phyloP scores from a whole-genome alignment of 1,140 invertebrate genomes.

The Diprion similis region DNA sequence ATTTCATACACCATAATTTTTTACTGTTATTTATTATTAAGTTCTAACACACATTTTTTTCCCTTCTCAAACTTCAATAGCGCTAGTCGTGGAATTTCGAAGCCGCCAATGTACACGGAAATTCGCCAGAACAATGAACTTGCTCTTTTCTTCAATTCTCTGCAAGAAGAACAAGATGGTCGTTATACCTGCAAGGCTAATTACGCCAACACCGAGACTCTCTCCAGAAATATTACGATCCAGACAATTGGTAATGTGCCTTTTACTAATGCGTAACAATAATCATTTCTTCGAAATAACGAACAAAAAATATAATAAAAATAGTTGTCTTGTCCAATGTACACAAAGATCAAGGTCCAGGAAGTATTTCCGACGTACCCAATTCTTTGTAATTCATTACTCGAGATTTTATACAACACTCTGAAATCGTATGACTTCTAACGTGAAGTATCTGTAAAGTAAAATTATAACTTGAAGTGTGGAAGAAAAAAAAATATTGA shows the following conservation, averaged over 20 bases:
- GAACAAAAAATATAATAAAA: neutral
- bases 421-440: too few species aligned
- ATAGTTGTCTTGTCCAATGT: neutral
- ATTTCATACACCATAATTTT: too few species aligned
- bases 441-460: neutral
- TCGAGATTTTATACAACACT: neutral
- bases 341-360: neutral
- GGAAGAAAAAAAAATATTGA: slow-evolving; percentile 17
- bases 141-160: slow-evolving; percentile 76
- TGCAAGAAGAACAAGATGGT: slow-evolving; percentile 79
- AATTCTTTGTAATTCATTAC: too few species aligned
- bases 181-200: slow-evolving; percentile 82
- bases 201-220: slow-evolving; percentile 72
- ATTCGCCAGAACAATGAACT: slow-evolving; percentile 65
- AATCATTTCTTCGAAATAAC: neutral
- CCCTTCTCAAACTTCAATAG: slow-evolving; percentile 34
- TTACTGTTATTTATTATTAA: too few species aligned
- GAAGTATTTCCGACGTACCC: too few species aligned
- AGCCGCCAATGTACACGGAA: slow-evolving; percentile 71
- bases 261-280: slow-evolving; percentile 29
- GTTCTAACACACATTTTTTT: neutral
- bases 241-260: slow-evolving; percentile 73
- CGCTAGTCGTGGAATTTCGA: slow-evolving; percentile 49
- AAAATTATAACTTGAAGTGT: slow-evolving; percentile 16
- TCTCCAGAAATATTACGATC: slow-evolving; percentile 72